Percentiles rank a stretch among this genome's conserved stretches.
phyloP scores from a whole-genome alignment of 2,888 invertebrate species.

The Melangyna quadrimaculata region DNA sequence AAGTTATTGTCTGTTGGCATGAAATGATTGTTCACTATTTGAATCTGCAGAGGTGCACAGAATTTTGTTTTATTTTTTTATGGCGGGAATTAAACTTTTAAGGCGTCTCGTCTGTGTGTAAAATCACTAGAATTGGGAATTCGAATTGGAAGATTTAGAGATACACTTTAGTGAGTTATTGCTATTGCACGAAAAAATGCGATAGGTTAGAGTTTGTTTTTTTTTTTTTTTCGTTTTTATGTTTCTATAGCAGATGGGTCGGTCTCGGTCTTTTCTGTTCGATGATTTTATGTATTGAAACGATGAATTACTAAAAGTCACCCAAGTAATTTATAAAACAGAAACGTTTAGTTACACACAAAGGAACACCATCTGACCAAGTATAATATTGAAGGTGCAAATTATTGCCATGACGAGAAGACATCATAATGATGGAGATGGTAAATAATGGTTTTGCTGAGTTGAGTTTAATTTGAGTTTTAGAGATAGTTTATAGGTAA shows the following conservation, averaged over 20 bases:
- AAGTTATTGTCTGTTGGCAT: conserved; percentile 72
- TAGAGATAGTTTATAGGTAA: not conserved
- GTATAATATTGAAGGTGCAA: conserved; percentile 43
- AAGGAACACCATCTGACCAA: conserved; percentile 28
- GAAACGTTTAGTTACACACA: not conserved
- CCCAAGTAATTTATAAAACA: conserved; percentile 40
- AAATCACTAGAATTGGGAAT: conserved; percentile 65
- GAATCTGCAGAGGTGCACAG: conserved; percentile 7
- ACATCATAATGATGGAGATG: conserved; percentile 37
- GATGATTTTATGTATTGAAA: conserved; percentile 18
- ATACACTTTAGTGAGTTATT: conserved; percentile 69
- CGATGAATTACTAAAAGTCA: conserved; percentile 66
- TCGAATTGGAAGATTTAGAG: conserved; percentile 70
- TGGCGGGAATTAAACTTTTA: conserved; percentile 37
- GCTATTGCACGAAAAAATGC: conserved; percentile 54
- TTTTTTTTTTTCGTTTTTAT: too few species aligned
- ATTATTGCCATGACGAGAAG: conserved; percentile 61
- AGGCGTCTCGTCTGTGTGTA: conserved; percentile 53
- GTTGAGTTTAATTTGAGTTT: conserved; percentile 5
- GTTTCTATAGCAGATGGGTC: not conserved
- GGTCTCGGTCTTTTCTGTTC: too few species aligned
- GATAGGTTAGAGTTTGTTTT: conserved; percentile 58
- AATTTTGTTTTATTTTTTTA: not conserved
- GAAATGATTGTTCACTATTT: conserved; percentile 42
- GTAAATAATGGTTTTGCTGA: not conserved